phyloP scores from a whole-genome alignment of 2,113 vertebrate genomes.

The Lamprologus callipterus region DNA sequence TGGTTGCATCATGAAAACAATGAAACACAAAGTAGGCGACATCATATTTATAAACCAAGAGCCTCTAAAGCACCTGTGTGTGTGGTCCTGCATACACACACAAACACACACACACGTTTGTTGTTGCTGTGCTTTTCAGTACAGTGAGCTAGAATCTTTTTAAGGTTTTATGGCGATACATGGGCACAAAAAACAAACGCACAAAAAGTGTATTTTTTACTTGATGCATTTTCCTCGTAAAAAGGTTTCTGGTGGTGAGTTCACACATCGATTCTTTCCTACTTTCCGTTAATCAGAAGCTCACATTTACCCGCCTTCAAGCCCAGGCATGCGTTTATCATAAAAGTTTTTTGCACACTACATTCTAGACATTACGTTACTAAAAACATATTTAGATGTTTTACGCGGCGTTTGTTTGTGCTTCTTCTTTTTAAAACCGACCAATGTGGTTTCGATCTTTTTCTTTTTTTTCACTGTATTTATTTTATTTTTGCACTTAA shows the following conservation, averaged over 20 bases:
- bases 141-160: neutral
- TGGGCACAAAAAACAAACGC: neutral
- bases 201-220: neutral
- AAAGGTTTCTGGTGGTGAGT: neutral
- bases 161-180: neutral
- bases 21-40: neutral
- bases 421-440: neutral
- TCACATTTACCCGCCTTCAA: neutral
- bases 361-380: neutral
- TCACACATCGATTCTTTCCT: neutral
- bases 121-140: neutral
- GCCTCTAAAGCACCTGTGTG: neutral
- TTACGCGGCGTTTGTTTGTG: neutral
- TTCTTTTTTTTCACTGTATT: neutral
- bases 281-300: neutral
- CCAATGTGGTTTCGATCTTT: neutral
- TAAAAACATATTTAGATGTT: neutral
- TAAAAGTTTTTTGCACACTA: neutral
- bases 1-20: slow-evolving; percentile 35
- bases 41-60: neutral
- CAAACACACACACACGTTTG: neutral
- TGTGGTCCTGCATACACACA: neutral
- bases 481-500: neutral
- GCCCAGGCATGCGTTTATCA: neutral
- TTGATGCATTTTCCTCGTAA: neutral